These are phyloP conservation scores for Prenolepis imparis DNA, from an alignment of 2,888 invertebrate genomes.

Conservation along the genomic window DNA sequence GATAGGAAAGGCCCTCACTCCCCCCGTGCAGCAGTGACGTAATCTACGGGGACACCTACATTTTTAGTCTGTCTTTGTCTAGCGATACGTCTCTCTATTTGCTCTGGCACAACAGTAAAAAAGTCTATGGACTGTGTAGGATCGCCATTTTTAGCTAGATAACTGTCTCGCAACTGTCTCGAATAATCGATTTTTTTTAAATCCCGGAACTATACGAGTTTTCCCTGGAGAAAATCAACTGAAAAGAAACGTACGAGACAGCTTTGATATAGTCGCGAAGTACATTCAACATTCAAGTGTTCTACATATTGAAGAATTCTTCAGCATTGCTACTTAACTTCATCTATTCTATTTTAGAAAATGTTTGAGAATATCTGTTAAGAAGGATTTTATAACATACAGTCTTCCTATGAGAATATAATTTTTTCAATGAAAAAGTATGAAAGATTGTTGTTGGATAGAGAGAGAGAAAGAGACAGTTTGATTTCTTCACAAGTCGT, in stretches of 20 bases:
- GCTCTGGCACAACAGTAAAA: slow-evolving; percentile 16
- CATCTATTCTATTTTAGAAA: not conserved
- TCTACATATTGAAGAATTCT: not conserved
- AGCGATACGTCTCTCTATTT: not conserved
- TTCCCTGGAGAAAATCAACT: not conserved
- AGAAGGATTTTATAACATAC: too few species aligned
- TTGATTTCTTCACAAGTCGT: slow-evolving; percentile 62
- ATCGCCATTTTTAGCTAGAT: slow-evolving; percentile 29
- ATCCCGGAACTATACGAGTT: not conserved
- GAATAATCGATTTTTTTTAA: slow-evolving; percentile 27
- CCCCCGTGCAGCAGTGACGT: slow-evolving; percentile 35
- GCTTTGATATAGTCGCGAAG: not conserved
- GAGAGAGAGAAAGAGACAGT: slow-evolving; percentile 19
- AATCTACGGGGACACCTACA: slow-evolving; percentile 53
- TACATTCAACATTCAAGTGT: not conserved
- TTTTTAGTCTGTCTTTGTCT: slow-evolving; percentile 40
- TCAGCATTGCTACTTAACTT: too few species aligned
- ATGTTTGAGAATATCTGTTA: too few species aligned
- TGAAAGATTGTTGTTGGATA: not conserved
- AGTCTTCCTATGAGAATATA: too few species aligned
- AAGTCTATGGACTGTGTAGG: slow-evolving; percentile 1
- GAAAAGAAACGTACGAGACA: not conserved
- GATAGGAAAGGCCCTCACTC: slow-evolving; percentile 53
- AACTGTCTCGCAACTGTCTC: slow-evolving; percentile 31
- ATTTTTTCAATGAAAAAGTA: not conserved